A percentile compares a stretch with the other conserved stretches of the same genome.
These are phyloP conservation scores for Argyra leucocephala DNA, from an alignment of 2,888 invertebrate genomes.

Conservation along the genomic window DNA sequence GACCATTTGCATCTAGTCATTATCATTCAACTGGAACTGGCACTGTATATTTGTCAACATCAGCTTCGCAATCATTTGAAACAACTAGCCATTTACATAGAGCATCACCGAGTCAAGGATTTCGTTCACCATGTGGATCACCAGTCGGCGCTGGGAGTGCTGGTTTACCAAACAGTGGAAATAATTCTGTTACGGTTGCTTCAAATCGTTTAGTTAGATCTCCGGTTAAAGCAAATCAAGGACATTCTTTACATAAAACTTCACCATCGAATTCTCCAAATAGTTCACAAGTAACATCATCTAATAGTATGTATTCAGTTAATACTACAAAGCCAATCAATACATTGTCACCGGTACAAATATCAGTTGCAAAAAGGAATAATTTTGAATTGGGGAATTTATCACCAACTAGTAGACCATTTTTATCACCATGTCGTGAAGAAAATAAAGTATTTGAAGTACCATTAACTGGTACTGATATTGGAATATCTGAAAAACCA, in stretches of 20 bases:
- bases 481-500: slow-evolving; percentile 35
- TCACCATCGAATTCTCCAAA: slow-evolving; percentile 32
- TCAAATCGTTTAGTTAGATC: slow-evolving; percentile 32
- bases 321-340: slow-evolving; percentile 32
- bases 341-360: slow-evolving; percentile 39
- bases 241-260: slow-evolving; percentile 34
- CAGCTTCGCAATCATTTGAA: slow-evolving; percentile 23
- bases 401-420: slow-evolving; percentile 38
- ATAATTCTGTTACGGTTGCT: slow-evolving; percentile 8
- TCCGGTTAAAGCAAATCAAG: slow-evolving; percentile 21
- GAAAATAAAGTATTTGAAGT: slow-evolving; percentile 37
- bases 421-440: slow-evolving; percentile 39
- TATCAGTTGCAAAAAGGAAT: slow-evolving; percentile 38
- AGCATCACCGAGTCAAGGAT: slow-evolving; percentile 35
- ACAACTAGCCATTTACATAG: slow-evolving; percentile 28
- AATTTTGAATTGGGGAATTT: slow-evolving; percentile 37
- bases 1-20: slow-evolving; percentile 18
- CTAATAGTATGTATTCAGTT: neutral
- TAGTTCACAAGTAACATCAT: slow-evolving; percentile 19
- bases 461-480: slow-evolving; percentile 35
- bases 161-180: neutral
- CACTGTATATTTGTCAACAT: slow-evolving; percentile 18
- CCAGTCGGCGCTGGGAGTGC: slow-evolving; percentile 27
- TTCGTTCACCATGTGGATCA: slow-evolving; percentile 42
- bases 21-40: slow-evolving; percentile 18